phyloP scores from a whole-genome alignment of 2,113 vertebrate genomes.

The Sinocyclocheilus rhinocerous region DNA sequence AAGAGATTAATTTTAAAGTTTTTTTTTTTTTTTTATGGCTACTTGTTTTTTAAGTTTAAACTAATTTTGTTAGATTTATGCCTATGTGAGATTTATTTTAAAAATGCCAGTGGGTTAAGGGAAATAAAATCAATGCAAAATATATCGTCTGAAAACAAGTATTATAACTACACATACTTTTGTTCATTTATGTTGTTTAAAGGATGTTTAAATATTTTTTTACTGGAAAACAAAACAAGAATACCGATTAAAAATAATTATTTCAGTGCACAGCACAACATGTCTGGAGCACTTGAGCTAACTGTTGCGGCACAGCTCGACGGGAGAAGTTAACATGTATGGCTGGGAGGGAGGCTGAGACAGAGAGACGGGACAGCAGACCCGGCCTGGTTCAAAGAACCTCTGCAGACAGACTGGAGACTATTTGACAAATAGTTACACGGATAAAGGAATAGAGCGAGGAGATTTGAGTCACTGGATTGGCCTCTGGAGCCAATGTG shows the following conservation, averaged over 20 bases:
- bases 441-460: constrained; percentile 12
- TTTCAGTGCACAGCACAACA: background rate
- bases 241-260: background rate
- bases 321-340: constrained; percentile 13
- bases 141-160: background rate
- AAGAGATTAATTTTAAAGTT: too few species aligned
- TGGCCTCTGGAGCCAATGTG: background rate
- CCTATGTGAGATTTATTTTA: background rate
- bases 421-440: constrained; percentile 36
- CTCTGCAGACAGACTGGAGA: constrained; percentile 36
- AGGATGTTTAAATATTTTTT: background rate
- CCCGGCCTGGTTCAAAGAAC: constrained; percentile 23
- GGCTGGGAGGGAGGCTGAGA: background rate
- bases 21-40: too few species aligned
- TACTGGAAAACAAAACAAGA: background rate
- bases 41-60: background rate
- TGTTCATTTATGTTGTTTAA: background rate
- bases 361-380: background rate
- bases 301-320: background rate
- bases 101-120: background rate
- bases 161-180: background rate
- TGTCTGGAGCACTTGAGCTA: background rate
- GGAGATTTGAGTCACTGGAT: background rate
- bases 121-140: background rate
- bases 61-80: background rate